Evolutionary conservation across 2,113 vertebrate species (phyloP).

Genomic region (Gracilinanus agilis): DNA sequence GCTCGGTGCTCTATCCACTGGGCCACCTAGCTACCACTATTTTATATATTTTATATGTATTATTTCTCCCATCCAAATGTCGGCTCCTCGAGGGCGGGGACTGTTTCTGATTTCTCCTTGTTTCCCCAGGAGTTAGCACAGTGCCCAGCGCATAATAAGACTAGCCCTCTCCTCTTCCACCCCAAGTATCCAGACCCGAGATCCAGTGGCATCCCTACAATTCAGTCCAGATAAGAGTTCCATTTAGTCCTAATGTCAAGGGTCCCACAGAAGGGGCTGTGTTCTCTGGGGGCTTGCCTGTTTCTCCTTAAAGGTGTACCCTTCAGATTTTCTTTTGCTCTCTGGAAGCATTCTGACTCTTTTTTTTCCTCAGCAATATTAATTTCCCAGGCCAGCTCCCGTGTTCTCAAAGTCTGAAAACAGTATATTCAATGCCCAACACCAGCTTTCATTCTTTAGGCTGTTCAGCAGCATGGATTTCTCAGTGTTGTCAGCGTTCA

Average conservation of each 20-base stretch:
- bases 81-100: too few species aligned
- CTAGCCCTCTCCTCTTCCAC: not conserved
- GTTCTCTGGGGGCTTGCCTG: not conserved
- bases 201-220: not conserved
- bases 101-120: not conserved
- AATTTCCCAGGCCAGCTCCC: not conserved
- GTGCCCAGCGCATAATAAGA: not conserved
- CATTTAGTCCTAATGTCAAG: not conserved
- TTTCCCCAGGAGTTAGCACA: not conserved
- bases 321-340: not conserved
- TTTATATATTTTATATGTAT: too few species aligned
- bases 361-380: not conserved
- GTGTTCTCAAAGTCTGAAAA: not conserved
- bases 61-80: too few species aligned
- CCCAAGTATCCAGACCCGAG: not conserved
- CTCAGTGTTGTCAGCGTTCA: not conserved
- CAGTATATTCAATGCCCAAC: not conserved
- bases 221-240: not conserved
- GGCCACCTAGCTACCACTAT: too few species aligned
- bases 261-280: not conserved
- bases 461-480: not conserved
- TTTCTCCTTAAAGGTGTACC: not conserved
- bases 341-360: not conserved
- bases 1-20: too few species aligned
- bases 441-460: not conserved